phyloP scores from a whole-genome alignment of 2,113 vertebrate species.

The Thalassarche chlororhynchos region DNA sequence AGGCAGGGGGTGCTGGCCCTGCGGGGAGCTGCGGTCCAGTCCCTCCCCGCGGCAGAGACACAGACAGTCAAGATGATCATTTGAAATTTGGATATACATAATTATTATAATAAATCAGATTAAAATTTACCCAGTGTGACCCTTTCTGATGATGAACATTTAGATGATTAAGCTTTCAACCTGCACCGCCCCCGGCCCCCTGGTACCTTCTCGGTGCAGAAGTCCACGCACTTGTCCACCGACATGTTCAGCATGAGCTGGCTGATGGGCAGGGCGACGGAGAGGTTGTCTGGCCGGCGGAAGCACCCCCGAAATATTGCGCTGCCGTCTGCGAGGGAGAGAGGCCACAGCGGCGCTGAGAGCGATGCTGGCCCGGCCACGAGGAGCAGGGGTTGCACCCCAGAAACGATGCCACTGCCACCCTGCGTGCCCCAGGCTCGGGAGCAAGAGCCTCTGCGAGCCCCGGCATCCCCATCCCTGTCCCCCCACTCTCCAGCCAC shows the following conservation, averaged over 20 bases:
- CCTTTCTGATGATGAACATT: neutral
- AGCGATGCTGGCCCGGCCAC: accelerated
- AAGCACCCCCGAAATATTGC: constrained; percentile 96
- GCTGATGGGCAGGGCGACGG: constrained; percentile 86
- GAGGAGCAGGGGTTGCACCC: neutral
- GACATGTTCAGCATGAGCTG: constrained; percentile 86
- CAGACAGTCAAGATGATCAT: neutral
- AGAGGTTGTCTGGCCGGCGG: constrained; percentile 86
- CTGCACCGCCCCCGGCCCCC: too few relatives aligned
- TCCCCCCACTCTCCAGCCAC: neutral
- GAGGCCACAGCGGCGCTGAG: neutral
- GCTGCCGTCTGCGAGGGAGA: constrained; percentile 85
- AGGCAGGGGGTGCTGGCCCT: neutral
- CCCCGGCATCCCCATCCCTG: accelerated
- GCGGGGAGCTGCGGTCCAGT: neutral
- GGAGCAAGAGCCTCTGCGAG: accelerated
- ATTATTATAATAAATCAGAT: neutral
- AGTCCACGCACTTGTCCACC: constrained; percentile 93
- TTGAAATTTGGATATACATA: accelerated
- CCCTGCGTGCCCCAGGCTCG: accelerated
- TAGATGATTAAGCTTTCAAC: neutral
- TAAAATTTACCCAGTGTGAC: accelerated
- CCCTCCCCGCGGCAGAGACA: neutral
- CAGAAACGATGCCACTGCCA: accelerated
- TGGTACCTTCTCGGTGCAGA: constrained; percentile 91